Base-by-base conservation (phyloP, 1,140 invertebrate species). In the Trypoxylus dichotomus region DNA sequence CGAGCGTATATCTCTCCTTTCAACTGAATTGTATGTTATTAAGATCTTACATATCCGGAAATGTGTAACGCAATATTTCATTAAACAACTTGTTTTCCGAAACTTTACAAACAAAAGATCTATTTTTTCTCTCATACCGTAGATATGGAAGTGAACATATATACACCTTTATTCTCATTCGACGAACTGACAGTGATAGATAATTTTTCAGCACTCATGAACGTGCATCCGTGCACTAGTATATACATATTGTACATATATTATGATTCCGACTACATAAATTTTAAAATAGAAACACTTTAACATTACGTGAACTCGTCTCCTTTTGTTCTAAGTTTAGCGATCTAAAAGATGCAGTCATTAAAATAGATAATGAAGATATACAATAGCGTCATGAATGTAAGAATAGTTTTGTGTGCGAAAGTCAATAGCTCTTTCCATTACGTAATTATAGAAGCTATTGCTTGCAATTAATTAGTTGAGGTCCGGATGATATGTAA, bases 251-350 rank as follows among this genome's bases (percentile, higher is more conserved):
- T 19, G 11, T 24, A 29, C 27, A 27, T 68, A 21, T 68, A 68
- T 29, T 68, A 68, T 68, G 27, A 11, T 27, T n/a, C 27, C 7
- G 24, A 11, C 21, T 29, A 25, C 27, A 13, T 68, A 68, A 63
- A 68, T 68, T 24, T 24, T 24, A 27, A 68, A 68, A 68, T 68
- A 68, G 24, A 68, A 24, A 10, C 60, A 68, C 60, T 68, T 68
- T 24, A 29, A 68, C 25, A 68, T 68, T 68, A 29, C 27, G 60
- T 24, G 8, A 13, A 15, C 24, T 68, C 27, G 27, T 68, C 60
- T 68, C 21, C 60, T 68, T 68, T 68, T 68, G 24, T 68, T 68
- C 60, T 68, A 68, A 68, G 27, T 29, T 68, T 68, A 68, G 60
- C 21, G 19, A 2, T 68, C 21, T 27, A 24, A 25, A 29, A 24